Evolutionary conservation across 2,797 vertebrate genomes (phyloP), one percentile per base, ranked within the genome.

Genomic region (Galago senegalensis): DNA sequence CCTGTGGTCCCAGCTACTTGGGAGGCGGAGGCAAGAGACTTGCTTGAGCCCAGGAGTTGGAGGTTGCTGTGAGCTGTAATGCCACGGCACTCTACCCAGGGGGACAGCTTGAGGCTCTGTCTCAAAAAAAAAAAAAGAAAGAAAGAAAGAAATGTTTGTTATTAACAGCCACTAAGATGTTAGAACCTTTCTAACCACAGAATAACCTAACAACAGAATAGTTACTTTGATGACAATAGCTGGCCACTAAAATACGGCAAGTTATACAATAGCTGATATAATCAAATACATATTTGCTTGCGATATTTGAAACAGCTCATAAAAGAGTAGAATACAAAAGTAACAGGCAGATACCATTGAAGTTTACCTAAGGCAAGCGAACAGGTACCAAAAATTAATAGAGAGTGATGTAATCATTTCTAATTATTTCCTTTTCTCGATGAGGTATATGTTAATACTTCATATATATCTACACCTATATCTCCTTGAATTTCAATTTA

Each of bases 261-360:
- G 37, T 61, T 63, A 76, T 5, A 87, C 3, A 85, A 25, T 16
- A 88, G n/a, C 5, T 3, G 3, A 90, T 69, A 69, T 3, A 79
- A 79, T 10, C 58, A 95, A 76, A 84, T 20, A 56, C 8, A 53
- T 25, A 27, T 61, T 37, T 84, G 31, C 13, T 53, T 53, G 12
- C 0, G 49, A 53, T 53, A 53, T 53, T 53, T 53, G 43, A 63
- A 56, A 76, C 90, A 49, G 17, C 5, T 61, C 21, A 18, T 61
- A 17, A 82, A 82, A 92, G 90, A 63, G 46, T 13, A 85, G n/a
- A 75, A 84, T 60, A 67, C n/a, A 93, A 69, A 43, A 80, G 34
- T 53, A 85, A 77, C 12, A 12, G 34, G 37, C 53, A 81, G 21
- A 60, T 25, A 82, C 31, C 58, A 86, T 61, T 18, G 9, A 18